These are phyloP conservation scores for Drosophila nigritarsus DNA, from an alignment of 2,888 invertebrate species.

Conservation along the genomic window DNA sequence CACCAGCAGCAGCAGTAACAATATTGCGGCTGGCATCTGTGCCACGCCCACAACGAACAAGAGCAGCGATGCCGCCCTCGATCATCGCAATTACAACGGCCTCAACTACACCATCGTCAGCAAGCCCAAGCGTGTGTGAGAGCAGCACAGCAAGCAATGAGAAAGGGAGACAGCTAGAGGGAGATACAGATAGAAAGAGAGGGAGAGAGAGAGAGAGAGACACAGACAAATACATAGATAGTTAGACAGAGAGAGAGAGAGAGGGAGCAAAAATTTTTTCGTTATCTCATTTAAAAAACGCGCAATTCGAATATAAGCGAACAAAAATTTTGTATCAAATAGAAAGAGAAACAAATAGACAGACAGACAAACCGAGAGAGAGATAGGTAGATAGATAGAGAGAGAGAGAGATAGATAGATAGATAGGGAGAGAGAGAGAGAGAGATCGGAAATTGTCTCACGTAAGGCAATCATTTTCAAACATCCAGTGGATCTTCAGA, in stretches of 20 bases:
- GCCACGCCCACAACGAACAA: constrained; percentile 50
- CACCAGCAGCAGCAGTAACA: constrained; percentile 20
- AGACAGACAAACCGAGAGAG: background rate
- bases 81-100: constrained; percentile 90
- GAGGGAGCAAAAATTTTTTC: constrained; percentile 18
- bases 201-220: constrained; percentile 40
- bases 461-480: background rate
- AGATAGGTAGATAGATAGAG: background rate
- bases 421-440: background rate
- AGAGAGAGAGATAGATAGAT: background rate
- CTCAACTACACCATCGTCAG: constrained; percentile 93
- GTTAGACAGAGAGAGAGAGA: constrained; percentile 31
- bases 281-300: constrained; percentile 21
- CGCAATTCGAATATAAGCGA: constrained; percentile 44
- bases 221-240: constrained; percentile 48
- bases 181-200: constrained; percentile 35
- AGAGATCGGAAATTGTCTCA: too few species aligned
- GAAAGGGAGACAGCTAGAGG: background rate
- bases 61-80: constrained; percentile 85
- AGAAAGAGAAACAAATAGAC: background rate
- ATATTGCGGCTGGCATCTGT: constrained; percentile 7
- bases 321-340: constrained; percentile 21
- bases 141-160: constrained; percentile 86
- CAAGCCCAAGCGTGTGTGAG: constrained; percentile 92
- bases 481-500: constrained; percentile 31